Percentiles rank a stretch among this genome's conserved stretches.
phyloP scores from a whole-genome alignment of 2,888 invertebrate species.

The Phalangium opilio region DNA sequence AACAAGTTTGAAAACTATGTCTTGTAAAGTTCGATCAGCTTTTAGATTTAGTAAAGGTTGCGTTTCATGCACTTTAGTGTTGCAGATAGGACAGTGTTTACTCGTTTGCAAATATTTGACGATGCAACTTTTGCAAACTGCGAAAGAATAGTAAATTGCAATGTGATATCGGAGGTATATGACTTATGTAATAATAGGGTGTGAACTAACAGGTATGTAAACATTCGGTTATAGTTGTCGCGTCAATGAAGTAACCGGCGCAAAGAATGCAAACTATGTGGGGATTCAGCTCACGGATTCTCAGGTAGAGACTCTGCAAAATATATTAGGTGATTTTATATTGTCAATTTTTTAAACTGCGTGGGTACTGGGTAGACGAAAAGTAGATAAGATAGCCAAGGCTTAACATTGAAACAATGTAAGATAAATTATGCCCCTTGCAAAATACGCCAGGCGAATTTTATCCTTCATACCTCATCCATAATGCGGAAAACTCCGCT shows the following conservation, averaged over 20 bases:
- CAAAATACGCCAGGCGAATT: no score
- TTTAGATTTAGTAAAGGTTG: slow-evolving; percentile 45
- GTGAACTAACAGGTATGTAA: slow-evolving; percentile 18
- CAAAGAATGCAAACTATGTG: slow-evolving; percentile 19
- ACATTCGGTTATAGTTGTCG: slow-evolving; percentile 18
- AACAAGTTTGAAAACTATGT: slow-evolving; percentile 88
- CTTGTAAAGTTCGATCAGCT: slow-evolving; percentile 78
- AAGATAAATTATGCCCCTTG: no score
- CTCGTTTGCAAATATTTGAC: slow-evolving; percentile 40
- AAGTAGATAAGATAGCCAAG: no score
- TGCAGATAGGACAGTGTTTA: slow-evolving; percentile 81
- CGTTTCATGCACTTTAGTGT: slow-evolving; percentile 82
- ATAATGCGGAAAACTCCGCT: no score
- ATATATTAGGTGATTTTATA: no score
- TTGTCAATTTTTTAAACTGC: no score
- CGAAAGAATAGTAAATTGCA: slow-evolving; percentile 6
- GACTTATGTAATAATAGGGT: no score
- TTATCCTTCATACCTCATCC: no score
- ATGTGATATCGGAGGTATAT: no score
- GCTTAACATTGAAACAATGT: no score
- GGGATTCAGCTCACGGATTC: slow-evolving; percentile 16
- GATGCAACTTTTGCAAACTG: slow-evolving; percentile 34
- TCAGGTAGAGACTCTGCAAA: no score
- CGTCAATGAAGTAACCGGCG: slow-evolving; percentile 19
- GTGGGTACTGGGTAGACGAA: no score